phyloP scores from a whole-genome alignment of 2,113 vertebrate species.

The Chrysochloris asiatica region DNA sequence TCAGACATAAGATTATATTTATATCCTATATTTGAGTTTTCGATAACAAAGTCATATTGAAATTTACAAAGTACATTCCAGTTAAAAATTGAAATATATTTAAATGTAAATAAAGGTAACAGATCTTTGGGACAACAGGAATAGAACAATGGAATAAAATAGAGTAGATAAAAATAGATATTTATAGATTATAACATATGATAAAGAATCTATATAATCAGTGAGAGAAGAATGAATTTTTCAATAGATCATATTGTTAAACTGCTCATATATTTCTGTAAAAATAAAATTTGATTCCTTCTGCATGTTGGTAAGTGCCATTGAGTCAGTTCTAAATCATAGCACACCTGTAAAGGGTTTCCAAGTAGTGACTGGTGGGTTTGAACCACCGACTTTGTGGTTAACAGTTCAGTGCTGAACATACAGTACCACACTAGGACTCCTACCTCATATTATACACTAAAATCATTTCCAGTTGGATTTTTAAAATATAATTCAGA shows the following conservation, averaged over 20 bases:
- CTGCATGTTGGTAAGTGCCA: too few species aligned
- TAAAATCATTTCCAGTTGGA: conserved; percentile 22
- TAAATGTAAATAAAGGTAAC: background rate
- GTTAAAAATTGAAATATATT: background rate
- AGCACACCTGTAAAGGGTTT: too few species aligned
- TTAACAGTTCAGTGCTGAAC: too few species aligned
- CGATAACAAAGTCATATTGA: background rate
- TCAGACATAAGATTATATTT: background rate
- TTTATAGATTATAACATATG: background rate
- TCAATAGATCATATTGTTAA: background rate
- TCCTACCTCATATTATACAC: background rate
- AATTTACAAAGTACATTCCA: background rate
- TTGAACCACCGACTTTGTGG: too few species aligned
- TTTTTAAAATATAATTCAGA: too few species aligned
- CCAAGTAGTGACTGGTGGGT: too few species aligned
- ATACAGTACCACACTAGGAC: too few species aligned
- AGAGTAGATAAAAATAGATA: background rate
- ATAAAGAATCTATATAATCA: background rate
- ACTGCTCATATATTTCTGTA: background rate
- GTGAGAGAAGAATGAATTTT: background rate
- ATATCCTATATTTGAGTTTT: conserved; percentile 37
- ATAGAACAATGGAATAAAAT: background rate
- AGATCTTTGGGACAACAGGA: background rate
- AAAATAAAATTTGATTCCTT: background rate
- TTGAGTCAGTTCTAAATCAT: too few species aligned